A percentile compares a stretch with the other conserved stretches of the same genome.
These are phyloP conservation scores for Euura saliciscinereae DNA, from an alignment of 1,140 invertebrate species.

Conservation along the genomic window DNA sequence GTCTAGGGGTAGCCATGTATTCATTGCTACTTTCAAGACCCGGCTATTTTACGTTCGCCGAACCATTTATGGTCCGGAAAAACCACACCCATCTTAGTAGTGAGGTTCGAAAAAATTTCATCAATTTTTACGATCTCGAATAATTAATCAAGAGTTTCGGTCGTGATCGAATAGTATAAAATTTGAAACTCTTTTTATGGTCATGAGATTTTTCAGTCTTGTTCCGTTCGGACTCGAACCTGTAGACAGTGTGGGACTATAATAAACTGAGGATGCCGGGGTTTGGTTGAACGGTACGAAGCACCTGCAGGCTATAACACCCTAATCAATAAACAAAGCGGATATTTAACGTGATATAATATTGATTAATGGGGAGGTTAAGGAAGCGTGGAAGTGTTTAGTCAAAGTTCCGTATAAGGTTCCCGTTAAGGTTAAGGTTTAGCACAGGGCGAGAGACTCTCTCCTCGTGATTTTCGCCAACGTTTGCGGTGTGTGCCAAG, in stretches of 20 bases:
- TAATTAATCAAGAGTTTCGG: too few relatives aligned
- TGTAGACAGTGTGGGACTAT: too few relatives aligned
- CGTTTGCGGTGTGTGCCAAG: slow-evolving; percentile 53
- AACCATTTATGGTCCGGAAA: background rate
- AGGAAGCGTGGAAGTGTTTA: slow-evolving; percentile 62
- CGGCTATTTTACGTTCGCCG: background rate
- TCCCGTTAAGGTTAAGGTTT: slow-evolving; percentile 19
- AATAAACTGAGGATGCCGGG: too few relatives aligned
- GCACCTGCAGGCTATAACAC: slow-evolving; percentile 1
- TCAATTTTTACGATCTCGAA: background rate
- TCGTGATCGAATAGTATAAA: too few relatives aligned
- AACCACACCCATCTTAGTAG: background rate
- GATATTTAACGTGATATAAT: slow-evolving; percentile 61
- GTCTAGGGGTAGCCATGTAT: slow-evolving; percentile 2
- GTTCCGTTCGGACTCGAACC: too few relatives aligned
- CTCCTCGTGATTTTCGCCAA: slow-evolving; percentile 32
- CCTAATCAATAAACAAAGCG: slow-evolving; percentile 61
- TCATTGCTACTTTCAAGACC: slow-evolving; percentile 5
- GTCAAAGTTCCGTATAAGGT: slow-evolving; percentile 58
- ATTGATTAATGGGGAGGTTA: slow-evolving; percentile 63
- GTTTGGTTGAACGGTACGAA: background rate
- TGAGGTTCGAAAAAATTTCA: background rate
- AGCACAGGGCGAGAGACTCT: slow-evolving; percentile 6
- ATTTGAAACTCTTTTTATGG: too few relatives aligned
- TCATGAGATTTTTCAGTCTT: too few relatives aligned